These are phyloP conservation scores for Aspidiotus rigidus DNA, from an alignment of 2,888 invertebrate species.

Conservation along the genomic window DNA sequence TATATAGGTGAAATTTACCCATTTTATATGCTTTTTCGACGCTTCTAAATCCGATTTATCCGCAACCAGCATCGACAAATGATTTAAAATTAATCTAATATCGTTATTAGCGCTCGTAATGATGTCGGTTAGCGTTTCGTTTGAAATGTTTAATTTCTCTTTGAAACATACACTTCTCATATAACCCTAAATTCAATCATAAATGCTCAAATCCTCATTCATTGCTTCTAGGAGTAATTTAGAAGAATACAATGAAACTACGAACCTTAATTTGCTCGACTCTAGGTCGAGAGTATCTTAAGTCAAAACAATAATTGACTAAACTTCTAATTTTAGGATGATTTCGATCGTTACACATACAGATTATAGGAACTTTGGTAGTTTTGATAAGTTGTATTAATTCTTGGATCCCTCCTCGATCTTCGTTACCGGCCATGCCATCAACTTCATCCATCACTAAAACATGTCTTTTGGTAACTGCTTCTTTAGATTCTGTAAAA, in stretches of 20 bases:
- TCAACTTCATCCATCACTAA: conserved; percentile 99
- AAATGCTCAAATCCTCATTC: background rate
- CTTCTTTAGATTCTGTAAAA: background rate
- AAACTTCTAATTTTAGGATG: conserved; percentile 87
- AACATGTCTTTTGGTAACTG: conserved; percentile 66
- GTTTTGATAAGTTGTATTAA: conserved; percentile 82
- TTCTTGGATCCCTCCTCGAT: conserved; percentile 93
- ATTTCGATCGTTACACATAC: conserved; percentile 96
- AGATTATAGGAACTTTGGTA: conserved; percentile 78
- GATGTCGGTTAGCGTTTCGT: conserved; percentile 69
- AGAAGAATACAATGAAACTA: background rate
- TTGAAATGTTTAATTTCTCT: conserved; percentile 71
- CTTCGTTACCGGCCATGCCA: conserved; percentile 99
- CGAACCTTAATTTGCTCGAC: conserved; percentile 78
- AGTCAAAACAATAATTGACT: conserved; percentile 87
- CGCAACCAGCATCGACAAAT: conserved; percentile 61
- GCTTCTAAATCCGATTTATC: conserved; percentile 51
- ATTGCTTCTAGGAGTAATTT: background rate
- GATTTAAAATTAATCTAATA: conserved; percentile 84
- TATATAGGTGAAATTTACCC: conserved; percentile 48
- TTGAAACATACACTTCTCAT: conserved; percentile 86
- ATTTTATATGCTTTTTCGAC: conserved; percentile 70
- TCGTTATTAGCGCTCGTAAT: conserved; percentile 84
- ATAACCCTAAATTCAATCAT: conserved; percentile 55
- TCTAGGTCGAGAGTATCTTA: conserved; percentile 74